Evolutionary conservation across 2,113 vertebrate genomes (phyloP).

Genomic region (Cavia porcellus): DNA sequence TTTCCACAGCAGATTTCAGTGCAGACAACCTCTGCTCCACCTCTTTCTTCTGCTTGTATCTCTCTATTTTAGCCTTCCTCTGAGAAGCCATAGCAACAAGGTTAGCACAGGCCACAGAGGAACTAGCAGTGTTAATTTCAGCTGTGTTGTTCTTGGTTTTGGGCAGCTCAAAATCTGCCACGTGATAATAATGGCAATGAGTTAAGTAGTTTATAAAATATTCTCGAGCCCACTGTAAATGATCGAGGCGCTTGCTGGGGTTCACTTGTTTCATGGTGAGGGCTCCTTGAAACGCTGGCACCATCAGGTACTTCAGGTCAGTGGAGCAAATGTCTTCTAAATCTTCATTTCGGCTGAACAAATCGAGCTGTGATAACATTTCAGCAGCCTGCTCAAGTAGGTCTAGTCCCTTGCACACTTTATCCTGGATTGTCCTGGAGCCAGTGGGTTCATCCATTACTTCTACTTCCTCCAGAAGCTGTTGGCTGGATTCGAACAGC

Average conservation of each 20-base stretch:
- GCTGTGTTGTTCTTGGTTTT: not conserved
- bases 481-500: slow-evolving; percentile 91
- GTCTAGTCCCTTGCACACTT: slow-evolving; percentile 89
- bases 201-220: slow-evolving; percentile 92
- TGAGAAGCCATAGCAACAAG: slow-evolving; percentile 93
- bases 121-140: not conserved
- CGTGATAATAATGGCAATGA: slow-evolving; percentile 90
- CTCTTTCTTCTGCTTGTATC: slow-evolving; percentile 95
- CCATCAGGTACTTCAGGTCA: slow-evolving; percentile 93
- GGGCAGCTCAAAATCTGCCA: slow-evolving; percentile 90
- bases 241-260: slow-evolving; percentile 87
- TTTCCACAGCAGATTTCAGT: slow-evolving; percentile 89
- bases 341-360: slow-evolving; percentile 96
- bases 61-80: slow-evolving; percentile 95
- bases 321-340: slow-evolving; percentile 94
- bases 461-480: slow-evolving; percentile 92
- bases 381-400: slow-evolving; percentile 89
- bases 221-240: slow-evolving; percentile 88
- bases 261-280: slow-evolving; percentile 92
- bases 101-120: slow-evolving; percentile 76
- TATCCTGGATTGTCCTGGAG: slow-evolving; percentile 88
- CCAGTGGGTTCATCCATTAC: slow-evolving; percentile 84
- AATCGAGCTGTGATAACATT: slow-evolving; percentile 90
- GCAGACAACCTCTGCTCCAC: slow-evolving; percentile 91
- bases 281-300: slow-evolving; percentile 93